Conservation (phyloP, 2,888 invertebrate genomes). For the Drosophila monieri region DNA sequence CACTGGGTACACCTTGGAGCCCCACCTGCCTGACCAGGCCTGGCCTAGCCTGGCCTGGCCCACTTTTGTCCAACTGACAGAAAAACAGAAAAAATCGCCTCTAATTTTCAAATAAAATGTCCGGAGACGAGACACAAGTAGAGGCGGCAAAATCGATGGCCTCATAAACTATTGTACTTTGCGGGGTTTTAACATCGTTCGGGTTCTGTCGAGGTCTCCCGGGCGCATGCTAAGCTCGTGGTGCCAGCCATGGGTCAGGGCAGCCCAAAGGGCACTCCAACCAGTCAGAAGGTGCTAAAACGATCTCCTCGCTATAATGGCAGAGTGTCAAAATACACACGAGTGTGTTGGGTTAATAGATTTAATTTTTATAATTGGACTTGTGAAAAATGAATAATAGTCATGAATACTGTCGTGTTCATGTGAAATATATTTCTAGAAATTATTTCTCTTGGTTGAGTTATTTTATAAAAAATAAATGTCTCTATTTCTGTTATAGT, state of each 20-base stretch:
- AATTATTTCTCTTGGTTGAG: neutral
- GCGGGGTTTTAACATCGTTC: conserved; percentile 17
- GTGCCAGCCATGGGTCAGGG: conserved; percentile 57
- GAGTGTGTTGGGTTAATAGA: neutral
- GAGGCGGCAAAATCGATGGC: conserved; percentile 75
- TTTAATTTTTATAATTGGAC: neutral
- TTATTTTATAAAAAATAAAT: neutral
- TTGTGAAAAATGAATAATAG: neutral
- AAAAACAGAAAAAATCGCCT: conserved; percentile 65
- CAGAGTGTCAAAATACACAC: conserved; percentile 16
- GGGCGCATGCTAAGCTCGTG: conserved; percentile 49
- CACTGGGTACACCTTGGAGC: conserved; percentile 14
- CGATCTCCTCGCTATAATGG: neutral
- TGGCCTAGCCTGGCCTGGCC: too few relatives aligned
- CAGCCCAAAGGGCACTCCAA: conserved; percentile 53
- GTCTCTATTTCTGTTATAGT: neutral
- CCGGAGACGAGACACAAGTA: conserved; percentile 43
- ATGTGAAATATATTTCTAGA: neutral
- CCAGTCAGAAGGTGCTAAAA: conserved; percentile 39
- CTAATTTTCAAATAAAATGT: conserved; percentile 62
- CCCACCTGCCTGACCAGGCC: too few relatives aligned
- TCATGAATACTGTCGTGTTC: neutral
- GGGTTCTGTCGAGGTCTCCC: conserved; percentile 66
- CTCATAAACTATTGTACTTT: conserved; percentile 65
- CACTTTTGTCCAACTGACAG: conserved; percentile 12